Base-by-base conservation (phyloP, 2,888 invertebrate genomes). In the Caenorhabditis doughertyi region DNA sequence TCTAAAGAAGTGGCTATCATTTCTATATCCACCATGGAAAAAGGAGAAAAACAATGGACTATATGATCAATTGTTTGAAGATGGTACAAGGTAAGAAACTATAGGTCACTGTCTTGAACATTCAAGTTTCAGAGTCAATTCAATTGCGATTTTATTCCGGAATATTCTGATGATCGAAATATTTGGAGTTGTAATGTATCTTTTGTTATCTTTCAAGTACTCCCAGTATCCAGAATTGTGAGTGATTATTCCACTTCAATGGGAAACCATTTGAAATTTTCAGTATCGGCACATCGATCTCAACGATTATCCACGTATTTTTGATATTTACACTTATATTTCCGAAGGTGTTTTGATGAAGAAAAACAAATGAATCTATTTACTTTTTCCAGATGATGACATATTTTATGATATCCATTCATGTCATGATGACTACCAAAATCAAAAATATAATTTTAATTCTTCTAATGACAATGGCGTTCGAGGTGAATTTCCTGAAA, bases 171-270 rank as follows among this genome's bases (percentile, higher is more conserved):
- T 86, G 62, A 65, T 84, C 44, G 84, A 89, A 53, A 18, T 80
- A 23, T 86, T 89, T 72, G 89, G 89, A 44, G 51, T 85, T 5
- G 18, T 89, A 25, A 86, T 89, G 83, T 89, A 85, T 70, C 47
- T 83, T 16, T 32, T 85, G n/a, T 49, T 86, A 16, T 81, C 87
- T n/a, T 79, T 89, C 39, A 89, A 89, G 65, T 89, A 87, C 71
- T 79, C 87, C 0, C 58, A 77, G 23, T 68, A 79, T 49, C 87
- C 88, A 0, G 74, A 71, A 55, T 32, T 72, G 88, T 88, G 23
- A 81, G 84, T 56, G 21, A 25, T n/a, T 21, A 25, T 25, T 58
- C 2, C 3, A 3, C 49, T 56, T 23, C 35, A n/a, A 13, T 9
- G 9, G 18, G 27, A 71, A 32, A 35, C 13, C n/a, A n/a, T n/a